Evolutionary conservation across 1,140 invertebrate species (phyloP).

Genomic region (Drosophila rhopaloa): DNA sequence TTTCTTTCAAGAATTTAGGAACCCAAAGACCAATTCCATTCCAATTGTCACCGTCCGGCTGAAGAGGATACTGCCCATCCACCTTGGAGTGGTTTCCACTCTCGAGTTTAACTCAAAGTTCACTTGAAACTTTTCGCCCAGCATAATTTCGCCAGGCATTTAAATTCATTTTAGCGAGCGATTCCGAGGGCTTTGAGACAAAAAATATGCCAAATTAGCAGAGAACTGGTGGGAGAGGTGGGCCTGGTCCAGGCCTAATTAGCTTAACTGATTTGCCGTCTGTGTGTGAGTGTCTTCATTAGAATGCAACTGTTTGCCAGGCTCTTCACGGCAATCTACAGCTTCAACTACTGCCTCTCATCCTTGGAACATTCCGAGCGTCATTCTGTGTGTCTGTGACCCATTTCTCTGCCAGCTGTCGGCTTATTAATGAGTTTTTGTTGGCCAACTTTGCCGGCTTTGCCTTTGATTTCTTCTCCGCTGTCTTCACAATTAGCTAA

Average conservation of each 20-base stretch:
- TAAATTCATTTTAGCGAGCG: slow-evolving; percentile 49
- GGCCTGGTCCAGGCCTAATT: slow-evolving; percentile 49
- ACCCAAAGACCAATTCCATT: not conserved
- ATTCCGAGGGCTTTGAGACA: slow-evolving; percentile 15
- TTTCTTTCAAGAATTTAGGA: too few relatives aligned
- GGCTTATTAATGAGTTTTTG: slow-evolving; percentile 77
- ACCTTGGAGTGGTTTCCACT: slow-evolving; percentile 13
- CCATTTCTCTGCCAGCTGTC: slow-evolving; percentile 60
- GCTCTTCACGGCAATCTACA: slow-evolving; percentile 26
- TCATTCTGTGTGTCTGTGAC: slow-evolving; percentile 43
- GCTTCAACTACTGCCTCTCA: slow-evolving; percentile 4
- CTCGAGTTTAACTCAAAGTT: slow-evolving; percentile 22
- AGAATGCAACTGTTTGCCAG: slow-evolving; percentile 72
- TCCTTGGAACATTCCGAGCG: slow-evolving; percentile 22
- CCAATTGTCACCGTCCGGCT: not conserved
- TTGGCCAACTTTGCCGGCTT: slow-evolving; percentile 43
- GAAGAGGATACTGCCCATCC: not conserved
- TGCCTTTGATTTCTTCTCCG: slow-evolving; percentile 44
- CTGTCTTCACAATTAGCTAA: slow-evolving; percentile 44
- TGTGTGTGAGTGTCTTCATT: slow-evolving; percentile 61
- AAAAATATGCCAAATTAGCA: slow-evolving; percentile 41
- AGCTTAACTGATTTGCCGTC: slow-evolving; percentile 33
- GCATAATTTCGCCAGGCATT: slow-evolving; percentile 41
- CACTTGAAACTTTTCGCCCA: slow-evolving; percentile 30
- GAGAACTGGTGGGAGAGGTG: not conserved